Evolutionary conservation across 2,113 vertebrate genomes (phyloP), one percentile per base, ranked within the genome.

Genomic region (Ascaphus truei): DNA sequence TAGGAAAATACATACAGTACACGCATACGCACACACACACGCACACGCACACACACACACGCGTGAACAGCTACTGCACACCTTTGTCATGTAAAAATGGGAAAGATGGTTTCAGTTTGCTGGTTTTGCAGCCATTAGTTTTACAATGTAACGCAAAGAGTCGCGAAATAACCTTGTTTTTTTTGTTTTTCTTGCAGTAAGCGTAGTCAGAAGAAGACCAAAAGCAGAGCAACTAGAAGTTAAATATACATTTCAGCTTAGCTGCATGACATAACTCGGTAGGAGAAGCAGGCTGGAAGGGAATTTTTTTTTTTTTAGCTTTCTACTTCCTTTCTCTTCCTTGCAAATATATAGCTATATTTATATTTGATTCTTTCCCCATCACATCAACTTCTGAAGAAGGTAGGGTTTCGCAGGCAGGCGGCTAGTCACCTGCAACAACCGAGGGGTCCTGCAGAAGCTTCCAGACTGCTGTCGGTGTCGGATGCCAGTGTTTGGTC

Each of bases 391-490:
- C 94, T 92, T 87, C 94, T 93, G 92, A 99, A 99, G 95, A 98
- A 99, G 82, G 92, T 83, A 77, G 96, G 96, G 93, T 96, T 98
- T 89, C 97, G 93, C 90, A 99, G 93, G 94, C 96, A 98, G 96
- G 96, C 97, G 87, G 97, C 94, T 98, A 98, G 97, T 99, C 97
- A 98, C 96, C 97, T 99, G 95, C 97, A 99, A 90, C 97, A 99
- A 91, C 96, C 96, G 76, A 99, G 92, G 80, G 97, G 94, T 91
- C 96, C 97, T 4, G 94, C 93, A 72, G 96, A 96, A 84, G 96
- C 95, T 95, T 98, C 96, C 92, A 99, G 89, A 91, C 96, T 99
- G 95, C 97, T 99, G 93, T 99, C 96, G 10, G 97, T 98, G 92
- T 99, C 96, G 61, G 97, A 99, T 66, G 96, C 96, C 91, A 98